Base-by-base conservation (phyloP, 1,140 invertebrate species). In the Megathymus violae region DNA sequence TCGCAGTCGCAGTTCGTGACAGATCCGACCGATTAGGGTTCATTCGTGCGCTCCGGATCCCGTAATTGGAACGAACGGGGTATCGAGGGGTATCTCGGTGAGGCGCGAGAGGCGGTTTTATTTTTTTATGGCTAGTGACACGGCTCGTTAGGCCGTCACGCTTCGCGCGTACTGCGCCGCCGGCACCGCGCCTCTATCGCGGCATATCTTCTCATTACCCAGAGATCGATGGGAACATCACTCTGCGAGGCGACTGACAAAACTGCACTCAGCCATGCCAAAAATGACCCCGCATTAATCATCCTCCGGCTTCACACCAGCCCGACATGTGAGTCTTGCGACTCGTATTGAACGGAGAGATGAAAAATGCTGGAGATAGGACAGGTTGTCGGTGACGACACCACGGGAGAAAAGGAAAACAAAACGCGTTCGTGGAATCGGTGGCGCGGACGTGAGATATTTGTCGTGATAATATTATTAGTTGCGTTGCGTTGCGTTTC, bases 391-490 rank as follows among this genome's bases (percentile, higher is more conserved):
- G 65, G 19, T 56, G 34, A 56, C 52, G 52, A 60, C 65, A 59
- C 47, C 58, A 65, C 44, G 67, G 74, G 68, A 77, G 68, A 70
- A 78, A 74, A 58, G 54, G 71, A 72, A 74, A 64, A 74, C 77
- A 78, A 59, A 36, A 56, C 50, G 44, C 48, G 40, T 85, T 87
- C 84, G 40, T 27, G 47, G 84, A 85, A 85, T 51, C 65, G 52
- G 74, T 76, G 47, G 70, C 76, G 65, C 11, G 68, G 61, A 78
- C 75, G 81, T 82, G 82, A 85, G 74, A 81, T 80, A 84, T 88
- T 82, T 81, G 75, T 75, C 67, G 69, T 75, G 81, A 85, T 84
- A 85, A 85, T 84, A 84, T 88, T 88, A 84, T 88, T 88, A 84
- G 82, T 71, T 70, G 38, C 60, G 67, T 61, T 70, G 38, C 60